A percentile compares a stretch with the other conserved stretches of the same genome.
phyloP scores from a whole-genome alignment of 2,888 invertebrate species.

The Lamproptera curius region DNA sequence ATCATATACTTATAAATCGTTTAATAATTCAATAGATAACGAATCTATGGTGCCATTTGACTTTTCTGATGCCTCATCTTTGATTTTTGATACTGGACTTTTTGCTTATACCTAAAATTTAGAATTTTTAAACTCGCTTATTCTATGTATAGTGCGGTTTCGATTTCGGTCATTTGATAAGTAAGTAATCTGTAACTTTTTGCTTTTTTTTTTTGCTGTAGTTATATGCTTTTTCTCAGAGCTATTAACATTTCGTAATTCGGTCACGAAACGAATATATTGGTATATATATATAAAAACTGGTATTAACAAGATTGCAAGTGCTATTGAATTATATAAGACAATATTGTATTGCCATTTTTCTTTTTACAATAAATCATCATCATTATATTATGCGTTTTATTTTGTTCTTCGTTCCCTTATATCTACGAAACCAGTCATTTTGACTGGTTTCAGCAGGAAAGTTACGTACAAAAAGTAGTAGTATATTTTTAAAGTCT shows the following conservation, averaged over 20 bases:
- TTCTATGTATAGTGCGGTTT: not conserved
- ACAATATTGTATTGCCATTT: conserved; percentile 10
- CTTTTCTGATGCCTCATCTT: too few relatives aligned
- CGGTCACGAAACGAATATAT: conserved; percentile 2
- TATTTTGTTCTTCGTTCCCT: too few relatives aligned
- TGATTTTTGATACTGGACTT: too few relatives aligned
- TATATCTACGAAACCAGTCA: too few relatives aligned
- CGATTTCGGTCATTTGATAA: too few relatives aligned
- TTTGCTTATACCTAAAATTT: not conserved
- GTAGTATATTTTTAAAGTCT: too few relatives aligned
- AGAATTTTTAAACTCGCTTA: not conserved
- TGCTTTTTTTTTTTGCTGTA: not conserved
- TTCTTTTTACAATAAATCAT: conserved; percentile 15
- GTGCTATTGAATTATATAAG: conserved; percentile 1
- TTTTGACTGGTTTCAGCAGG: too few relatives aligned
- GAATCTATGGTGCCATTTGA: too few relatives aligned
- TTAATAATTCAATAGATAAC: too few relatives aligned
- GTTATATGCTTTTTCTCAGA: not conserved
- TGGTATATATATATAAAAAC: not conserved
- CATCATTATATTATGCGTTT: conserved; percentile 6
- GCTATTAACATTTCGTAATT: not conserved
- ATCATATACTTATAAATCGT: too few relatives aligned
- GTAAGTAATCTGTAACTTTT: not conserved
- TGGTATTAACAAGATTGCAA: not conserved
- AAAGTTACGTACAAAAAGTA: too few relatives aligned